phyloP scores from a whole-genome alignment of 2,113 vertebrate genomes.

The Aphyosemion australe region DNA sequence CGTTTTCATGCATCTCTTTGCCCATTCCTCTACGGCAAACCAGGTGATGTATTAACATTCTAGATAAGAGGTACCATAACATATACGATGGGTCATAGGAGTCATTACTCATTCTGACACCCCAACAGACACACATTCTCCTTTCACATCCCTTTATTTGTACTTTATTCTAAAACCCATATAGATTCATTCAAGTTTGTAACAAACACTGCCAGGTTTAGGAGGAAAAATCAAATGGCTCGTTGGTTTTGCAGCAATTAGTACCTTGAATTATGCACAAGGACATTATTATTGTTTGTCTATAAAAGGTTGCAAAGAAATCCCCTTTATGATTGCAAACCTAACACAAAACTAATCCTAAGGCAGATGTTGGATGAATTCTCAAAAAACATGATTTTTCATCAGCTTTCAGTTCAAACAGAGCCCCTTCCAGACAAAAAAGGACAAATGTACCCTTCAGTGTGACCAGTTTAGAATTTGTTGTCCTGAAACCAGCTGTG shows the following conservation, averaged over 20 bases:
- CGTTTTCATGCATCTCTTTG: conserved; percentile 92
- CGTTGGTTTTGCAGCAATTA: no score
- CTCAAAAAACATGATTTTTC: no score
- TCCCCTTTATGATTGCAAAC: no score
- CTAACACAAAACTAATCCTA: no score
- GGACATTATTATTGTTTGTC: no score
- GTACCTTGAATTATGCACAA: no score
- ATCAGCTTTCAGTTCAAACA: no score
- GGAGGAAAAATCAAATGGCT: no score
- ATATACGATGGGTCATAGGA: not conserved
- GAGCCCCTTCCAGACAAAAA: not conserved
- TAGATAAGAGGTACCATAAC: not conserved
- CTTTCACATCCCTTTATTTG: no score
- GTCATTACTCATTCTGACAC: not conserved
- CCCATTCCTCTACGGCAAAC: conserved; percentile 93
- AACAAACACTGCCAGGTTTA: no score
- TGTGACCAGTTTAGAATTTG: not conserved
- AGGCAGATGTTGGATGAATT: no score
- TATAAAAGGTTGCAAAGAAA: no score
- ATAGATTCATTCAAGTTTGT: not conserved
- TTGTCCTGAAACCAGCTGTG: not conserved
- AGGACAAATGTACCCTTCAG: not conserved
- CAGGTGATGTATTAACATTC: conserved; percentile 77
- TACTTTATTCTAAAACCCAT: not conserved
- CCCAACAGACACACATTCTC: not conserved